Evolutionary conservation across 1,140 invertebrate species (phyloP).

Genomic region (Diuraphis noxia): DNA sequence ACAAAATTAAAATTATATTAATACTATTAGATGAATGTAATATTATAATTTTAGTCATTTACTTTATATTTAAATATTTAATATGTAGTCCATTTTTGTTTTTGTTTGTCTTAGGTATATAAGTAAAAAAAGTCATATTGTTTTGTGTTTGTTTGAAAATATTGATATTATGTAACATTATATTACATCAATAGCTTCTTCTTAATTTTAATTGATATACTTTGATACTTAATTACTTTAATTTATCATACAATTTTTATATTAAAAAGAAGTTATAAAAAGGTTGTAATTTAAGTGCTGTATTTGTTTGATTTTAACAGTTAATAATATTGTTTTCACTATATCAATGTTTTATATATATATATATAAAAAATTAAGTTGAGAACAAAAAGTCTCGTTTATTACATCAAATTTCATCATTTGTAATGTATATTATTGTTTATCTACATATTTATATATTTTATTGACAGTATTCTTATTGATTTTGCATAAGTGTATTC

Average conservation of each 20-base stretch:
- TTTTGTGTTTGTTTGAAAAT: not conserved
- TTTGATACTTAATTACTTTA: not conserved
- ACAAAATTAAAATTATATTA: not conserved
- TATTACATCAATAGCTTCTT: not conserved
- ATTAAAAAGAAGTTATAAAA: not conserved
- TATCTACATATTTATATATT: not conserved
- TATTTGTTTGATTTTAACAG: not conserved
- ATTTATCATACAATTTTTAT: not conserved
- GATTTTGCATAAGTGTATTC: not conserved
- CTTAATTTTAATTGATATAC: not conserved
- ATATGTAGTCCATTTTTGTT: not conserved
- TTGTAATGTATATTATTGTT: not conserved
- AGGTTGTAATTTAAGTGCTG: not conserved
- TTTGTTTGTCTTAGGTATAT: not conserved
- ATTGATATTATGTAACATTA: not conserved
- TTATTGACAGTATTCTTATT: not conserved
- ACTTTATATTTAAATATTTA: not conserved
- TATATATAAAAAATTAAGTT: not conserved
- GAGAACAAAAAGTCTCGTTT: not conserved
- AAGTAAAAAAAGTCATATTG: not conserved
- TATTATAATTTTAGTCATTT: slow-evolving; percentile 2
- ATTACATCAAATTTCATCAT: not conserved
- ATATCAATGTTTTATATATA: not conserved
- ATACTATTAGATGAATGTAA: not conserved
- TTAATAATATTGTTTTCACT: not conserved